Evolutionary conservation across 2,113 vertebrate genomes (phyloP).

Genomic region (Uria lomvia): DNA sequence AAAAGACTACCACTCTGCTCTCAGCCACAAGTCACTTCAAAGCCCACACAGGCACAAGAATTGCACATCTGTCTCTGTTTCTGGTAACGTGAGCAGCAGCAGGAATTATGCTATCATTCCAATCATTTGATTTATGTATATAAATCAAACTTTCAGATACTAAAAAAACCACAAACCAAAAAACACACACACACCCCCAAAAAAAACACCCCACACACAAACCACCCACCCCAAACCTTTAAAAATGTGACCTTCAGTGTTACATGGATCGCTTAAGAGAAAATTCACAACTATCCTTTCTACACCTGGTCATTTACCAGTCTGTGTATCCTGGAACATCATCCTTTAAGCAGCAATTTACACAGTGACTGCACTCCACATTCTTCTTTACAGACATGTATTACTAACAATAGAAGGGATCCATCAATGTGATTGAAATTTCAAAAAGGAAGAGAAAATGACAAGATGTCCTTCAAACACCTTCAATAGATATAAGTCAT

Average conservation of each 20-base stretch:
- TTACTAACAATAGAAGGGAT: background rate
- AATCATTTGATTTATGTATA: background rate
- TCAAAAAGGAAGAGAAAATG: background rate
- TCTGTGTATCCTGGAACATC: background rate
- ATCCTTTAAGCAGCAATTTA: background rate
- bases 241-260: background rate
- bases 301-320: background rate
- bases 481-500: background rate
- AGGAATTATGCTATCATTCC: background rate
- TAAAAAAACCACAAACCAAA: background rate
- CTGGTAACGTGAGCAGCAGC: background rate
- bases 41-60: background rate
- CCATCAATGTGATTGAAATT: background rate
- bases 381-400: background rate
- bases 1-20: background rate
- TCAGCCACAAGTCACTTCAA: background rate
- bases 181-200: background rate
- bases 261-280: background rate
- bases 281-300: background rate
- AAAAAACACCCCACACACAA: background rate
- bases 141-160: background rate
- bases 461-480: background rate
- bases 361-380: background rate
- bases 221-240: background rate
- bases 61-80: background rate